These are phyloP conservation scores for Hemicordylus capensis DNA, from an alignment of 2,113 vertebrate genomes.

Conservation along the genomic window DNA sequence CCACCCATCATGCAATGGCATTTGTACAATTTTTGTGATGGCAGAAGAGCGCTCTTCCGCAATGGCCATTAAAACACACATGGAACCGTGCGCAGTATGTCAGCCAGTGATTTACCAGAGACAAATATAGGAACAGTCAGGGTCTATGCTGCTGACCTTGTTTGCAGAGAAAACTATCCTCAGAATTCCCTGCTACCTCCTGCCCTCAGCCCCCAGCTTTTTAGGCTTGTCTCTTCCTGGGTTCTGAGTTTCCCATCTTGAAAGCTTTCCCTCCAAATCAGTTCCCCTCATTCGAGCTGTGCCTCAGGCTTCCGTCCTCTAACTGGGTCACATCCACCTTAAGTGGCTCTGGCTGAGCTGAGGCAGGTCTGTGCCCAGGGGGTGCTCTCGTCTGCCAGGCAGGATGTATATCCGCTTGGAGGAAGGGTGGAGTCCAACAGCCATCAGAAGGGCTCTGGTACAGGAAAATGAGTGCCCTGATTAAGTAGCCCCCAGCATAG, in stretches of 20 bases:
- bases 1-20: too few species aligned
- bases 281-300: background rate
- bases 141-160: too few species aligned
- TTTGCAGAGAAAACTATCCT: background rate
- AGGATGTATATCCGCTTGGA: background rate
- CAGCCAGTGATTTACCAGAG: too few species aligned
- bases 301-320: background rate
- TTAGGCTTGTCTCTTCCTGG: background rate
- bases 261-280: conserved; percentile 9
- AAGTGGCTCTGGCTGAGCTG: background rate
- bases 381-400: background rate
- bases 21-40: too few species aligned
- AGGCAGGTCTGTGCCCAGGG: background rate
- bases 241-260: background rate
- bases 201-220: background rate
- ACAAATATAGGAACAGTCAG: too few species aligned
- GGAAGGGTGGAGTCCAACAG: background rate
- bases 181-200: background rate
- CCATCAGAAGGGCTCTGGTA: background rate
- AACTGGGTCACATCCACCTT: conserved; percentile 12
- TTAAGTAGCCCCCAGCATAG: background rate
- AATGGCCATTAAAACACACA: too few species aligned
- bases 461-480: background rate
- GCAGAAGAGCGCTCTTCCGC: too few species aligned
- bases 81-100: too few species aligned